Evolutionary conservation across 2,797 vertebrate species (phyloP).

Genomic region (Hydrolagus colliei): DNA sequence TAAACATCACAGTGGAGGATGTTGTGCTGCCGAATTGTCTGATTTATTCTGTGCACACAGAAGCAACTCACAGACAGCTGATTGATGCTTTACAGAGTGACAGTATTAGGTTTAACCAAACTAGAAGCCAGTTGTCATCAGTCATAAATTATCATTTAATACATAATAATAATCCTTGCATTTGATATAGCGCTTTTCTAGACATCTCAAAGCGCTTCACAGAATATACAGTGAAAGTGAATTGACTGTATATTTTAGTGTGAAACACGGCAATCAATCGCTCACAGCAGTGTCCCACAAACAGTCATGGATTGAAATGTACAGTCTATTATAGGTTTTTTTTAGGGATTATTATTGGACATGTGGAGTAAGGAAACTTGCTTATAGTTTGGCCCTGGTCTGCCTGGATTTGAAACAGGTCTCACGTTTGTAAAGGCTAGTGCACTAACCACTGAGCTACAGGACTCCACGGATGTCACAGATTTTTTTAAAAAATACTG

Average conservation of each 20-base stretch:
- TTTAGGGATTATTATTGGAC: too few species aligned
- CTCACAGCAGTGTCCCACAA: too few species aligned
- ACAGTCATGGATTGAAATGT: too few species aligned
- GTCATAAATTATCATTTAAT: too few species aligned
- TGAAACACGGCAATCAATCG: too few species aligned
- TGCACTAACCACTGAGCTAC: too few species aligned
- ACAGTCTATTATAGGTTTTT: too few species aligned
- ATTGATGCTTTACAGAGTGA: background rate
- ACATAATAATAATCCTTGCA: too few species aligned
- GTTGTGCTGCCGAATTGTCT: background rate
- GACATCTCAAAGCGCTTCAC: background rate
- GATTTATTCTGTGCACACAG: background rate
- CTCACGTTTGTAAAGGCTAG: background rate
- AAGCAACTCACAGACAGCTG: background rate
- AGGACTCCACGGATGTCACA: background rate
- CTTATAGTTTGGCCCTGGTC: background rate
- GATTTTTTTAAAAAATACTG: too few species aligned
- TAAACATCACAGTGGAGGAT: too few species aligned
- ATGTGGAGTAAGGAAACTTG: background rate
- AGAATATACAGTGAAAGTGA: background rate
- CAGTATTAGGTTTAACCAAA: background rate
- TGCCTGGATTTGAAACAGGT: too few species aligned
- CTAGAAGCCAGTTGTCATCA: background rate
- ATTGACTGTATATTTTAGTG: background rate
- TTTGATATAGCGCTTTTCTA: background rate